Percentiles rank a stretch among this genome's conserved stretches.
Evolutionary conservation across 2,113 vertebrate genomes (phyloP).

Genomic region (Motacilla alba): DNA sequence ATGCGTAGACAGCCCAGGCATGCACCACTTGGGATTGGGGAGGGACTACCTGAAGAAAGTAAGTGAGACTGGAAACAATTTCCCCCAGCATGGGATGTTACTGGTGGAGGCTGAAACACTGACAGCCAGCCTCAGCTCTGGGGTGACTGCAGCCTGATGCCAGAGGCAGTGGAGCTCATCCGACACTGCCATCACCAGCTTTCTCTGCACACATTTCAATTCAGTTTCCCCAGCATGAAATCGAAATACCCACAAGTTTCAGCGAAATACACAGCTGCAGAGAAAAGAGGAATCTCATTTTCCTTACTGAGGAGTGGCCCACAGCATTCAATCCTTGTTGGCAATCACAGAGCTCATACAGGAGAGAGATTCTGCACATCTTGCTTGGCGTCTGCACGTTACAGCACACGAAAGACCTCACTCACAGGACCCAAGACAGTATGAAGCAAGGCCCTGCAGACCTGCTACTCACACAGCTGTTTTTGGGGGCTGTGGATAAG

Average conservation of each 20-base stretch:
- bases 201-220: not conserved
- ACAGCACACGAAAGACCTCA: not conserved
- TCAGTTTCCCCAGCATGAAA: not conserved
- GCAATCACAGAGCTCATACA: not conserved
- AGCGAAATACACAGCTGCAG: not conserved
- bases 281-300: not conserved
- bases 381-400: not conserved
- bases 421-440: not conserved
- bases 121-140: not conserved
- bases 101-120: not conserved
- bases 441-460: rapidly evolving
- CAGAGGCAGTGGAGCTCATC: not conserved
- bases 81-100: not conserved
- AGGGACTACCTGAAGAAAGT: not conserved
- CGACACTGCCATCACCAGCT: rapidly evolving
- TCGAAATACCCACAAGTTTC: not conserved
- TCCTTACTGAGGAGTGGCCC: not conserved
- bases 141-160: not conserved
- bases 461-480: not conserved
- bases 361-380: not conserved
- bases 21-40: rapidly evolving
- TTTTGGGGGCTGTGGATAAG: not conserved
- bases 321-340: not conserved
- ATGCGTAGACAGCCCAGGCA: rapidly evolving
- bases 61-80: not conserved